Evolutionary conservation across 2,888 invertebrate species (phyloP), one percentile per base, ranked within the genome.

Genomic region (Polyploca ridens): DNA sequence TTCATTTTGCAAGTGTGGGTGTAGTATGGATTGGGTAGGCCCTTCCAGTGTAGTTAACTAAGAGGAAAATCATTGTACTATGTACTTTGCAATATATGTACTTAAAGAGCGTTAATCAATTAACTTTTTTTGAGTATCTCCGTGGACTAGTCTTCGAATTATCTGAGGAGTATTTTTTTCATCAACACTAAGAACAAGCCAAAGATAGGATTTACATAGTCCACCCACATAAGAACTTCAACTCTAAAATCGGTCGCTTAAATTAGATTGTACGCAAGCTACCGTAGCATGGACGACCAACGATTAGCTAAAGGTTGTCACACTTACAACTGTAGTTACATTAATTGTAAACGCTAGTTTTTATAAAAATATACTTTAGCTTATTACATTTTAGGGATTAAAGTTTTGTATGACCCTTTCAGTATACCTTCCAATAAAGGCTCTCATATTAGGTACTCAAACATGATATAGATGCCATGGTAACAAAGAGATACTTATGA

Each of bases 401-500:
- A 70, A 76, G 77, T 82, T 75, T 81, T 54, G 3, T 54, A 54
- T 54, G 81, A 81, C 80, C 82, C 83, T 81, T 82, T 84, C 78
- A 78, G 72, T 81, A 76, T 78, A 73, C 76, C 78, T 86, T 84
- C 61, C 87, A 86, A 89, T 88, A 88, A 87, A 82, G 85, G 77
- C 54, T 72, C 77, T 78, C 81, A 85, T 89, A 89, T 88, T 86
- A 87, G 41, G 14, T 61, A 41, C 85, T 85, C 83, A 84, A 85
- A 88, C 86, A 87, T 88, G 87, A 89, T 87, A 88, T 88, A 88
- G 88, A 90, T 84, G 86, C 79, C 82, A 77, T 79, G 83, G 84
- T 87, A 91, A 93, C 93, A 93, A 93, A 92, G 91, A 93, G 92
- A 90, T 90, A 92, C 92, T 93, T 93, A 93, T 91, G 91, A 94